Evolutionary conservation across 2,888 invertebrate species (phyloP).

Genomic region (Oxycera nigricornis): DNA sequence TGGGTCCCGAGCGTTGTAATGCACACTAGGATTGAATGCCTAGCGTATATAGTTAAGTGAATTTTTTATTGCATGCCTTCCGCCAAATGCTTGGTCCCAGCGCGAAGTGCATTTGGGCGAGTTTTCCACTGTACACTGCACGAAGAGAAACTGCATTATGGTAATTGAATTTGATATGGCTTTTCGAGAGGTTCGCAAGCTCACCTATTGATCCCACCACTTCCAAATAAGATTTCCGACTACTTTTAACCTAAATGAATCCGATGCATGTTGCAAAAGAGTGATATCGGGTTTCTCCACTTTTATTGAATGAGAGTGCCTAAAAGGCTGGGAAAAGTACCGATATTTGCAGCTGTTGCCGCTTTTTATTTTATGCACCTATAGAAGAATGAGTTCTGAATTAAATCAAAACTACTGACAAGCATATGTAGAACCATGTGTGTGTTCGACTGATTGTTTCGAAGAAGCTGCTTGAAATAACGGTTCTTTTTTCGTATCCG

Average conservation of each 20-base stretch:
- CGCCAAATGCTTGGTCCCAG: background rate
- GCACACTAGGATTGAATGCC: slow-evolving; percentile 35
- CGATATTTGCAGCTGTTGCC: no score
- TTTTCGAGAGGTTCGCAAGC: slow-evolving; percentile 23
- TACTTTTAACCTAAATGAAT: slow-evolving; percentile 9
- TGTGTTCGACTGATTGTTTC: no score
- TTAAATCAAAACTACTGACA: no score
- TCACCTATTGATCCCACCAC: slow-evolving; percentile 26
- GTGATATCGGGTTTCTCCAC: no score
- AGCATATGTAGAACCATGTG: no score
- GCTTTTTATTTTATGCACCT: no score
- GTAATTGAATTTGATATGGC: slow-evolving; percentile 33
- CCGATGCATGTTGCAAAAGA: slow-evolving; percentile 24
- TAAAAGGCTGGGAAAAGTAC: slow-evolving; percentile 15
- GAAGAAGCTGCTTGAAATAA: no score
- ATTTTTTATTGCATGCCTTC: slow-evolving; percentile 35
- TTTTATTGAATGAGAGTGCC: slow-evolving; percentile 26
- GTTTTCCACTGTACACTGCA: slow-evolving; percentile 13
- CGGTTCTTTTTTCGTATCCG: no score
- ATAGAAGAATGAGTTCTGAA: no score
- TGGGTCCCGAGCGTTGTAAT: slow-evolving; percentile 24
- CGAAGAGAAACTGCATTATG: slow-evolving; percentile 26
- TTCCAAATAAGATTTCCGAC: slow-evolving; percentile 31
- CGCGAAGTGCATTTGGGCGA: slow-evolving; percentile 2
- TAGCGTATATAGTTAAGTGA: slow-evolving; percentile 25